A percentile compares a stretch with the other conserved stretches of the same genome.
phyloP scores from a whole-genome alignment of 1,140 invertebrate species.

The Drosophila pandora region DNA sequence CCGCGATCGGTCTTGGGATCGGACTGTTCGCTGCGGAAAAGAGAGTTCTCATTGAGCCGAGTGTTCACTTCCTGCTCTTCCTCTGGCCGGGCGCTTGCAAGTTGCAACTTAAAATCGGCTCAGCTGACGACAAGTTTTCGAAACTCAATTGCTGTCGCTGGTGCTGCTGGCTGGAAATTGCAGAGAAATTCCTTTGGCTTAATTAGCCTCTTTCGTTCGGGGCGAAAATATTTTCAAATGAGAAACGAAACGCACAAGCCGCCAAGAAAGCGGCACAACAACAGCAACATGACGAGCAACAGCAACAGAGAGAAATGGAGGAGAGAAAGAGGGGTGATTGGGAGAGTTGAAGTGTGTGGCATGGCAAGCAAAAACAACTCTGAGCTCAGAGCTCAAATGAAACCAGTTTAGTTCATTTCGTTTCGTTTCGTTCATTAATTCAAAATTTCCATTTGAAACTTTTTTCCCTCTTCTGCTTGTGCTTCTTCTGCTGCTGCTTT shows the following conservation, averaged over 20 bases:
- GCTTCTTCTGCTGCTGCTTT: conserved; percentile 38
- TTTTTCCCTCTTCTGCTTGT: conserved; percentile 55
- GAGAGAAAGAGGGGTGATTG: conserved; percentile 18
- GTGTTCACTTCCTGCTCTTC: conserved; percentile 55
- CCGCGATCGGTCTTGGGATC: conserved; percentile 7
- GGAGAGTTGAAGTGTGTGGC: conserved; percentile 5
- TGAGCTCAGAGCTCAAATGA: conserved; percentile 77
- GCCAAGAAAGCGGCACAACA: conserved; percentile 77
- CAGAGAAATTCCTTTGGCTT: conserved; percentile 82
- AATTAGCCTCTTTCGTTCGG: conserved; percentile 80
- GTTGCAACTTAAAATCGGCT: conserved; percentile 29
- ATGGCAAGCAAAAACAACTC: conserved; percentile 43
- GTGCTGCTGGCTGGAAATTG: conserved; percentile 61
- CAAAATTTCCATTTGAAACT: conserved; percentile 83
- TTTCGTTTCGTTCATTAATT: conserved; percentile 82
- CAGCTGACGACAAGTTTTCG: conserved; percentile 75
- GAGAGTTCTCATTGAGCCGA: conserved; percentile 34
- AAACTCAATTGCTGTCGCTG: conserved; percentile 69
- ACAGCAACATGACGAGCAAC: conserved; percentile 25
- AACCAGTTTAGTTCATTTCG: conserved; percentile 82
- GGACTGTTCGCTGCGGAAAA: conserved; percentile 38
- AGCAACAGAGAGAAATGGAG: conserved; percentile 31
- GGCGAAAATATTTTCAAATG: conserved; percentile 81
- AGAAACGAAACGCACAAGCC: conserved; percentile 68
- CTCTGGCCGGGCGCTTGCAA: conserved; percentile 2